Base-by-base conservation (phyloP, 2,888 invertebrate species). In the Trachelus iudaicus region DNA sequence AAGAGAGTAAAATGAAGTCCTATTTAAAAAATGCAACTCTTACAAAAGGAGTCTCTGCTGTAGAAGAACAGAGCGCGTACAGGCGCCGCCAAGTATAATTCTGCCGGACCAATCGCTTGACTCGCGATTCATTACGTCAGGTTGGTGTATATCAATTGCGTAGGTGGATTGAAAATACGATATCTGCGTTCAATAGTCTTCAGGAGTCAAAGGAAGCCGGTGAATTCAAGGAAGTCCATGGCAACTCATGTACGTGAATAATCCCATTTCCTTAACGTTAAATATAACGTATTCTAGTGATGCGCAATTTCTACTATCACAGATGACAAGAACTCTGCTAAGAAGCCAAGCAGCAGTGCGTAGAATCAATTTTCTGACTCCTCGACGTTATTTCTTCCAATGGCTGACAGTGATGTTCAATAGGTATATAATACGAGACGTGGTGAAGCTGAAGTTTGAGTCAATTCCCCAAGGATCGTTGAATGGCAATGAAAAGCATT, bases 361-460 rank as follows among this genome's bases (percentile, higher is more conserved):
- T 23, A 56, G 56, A 56, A 56, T 23, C 2, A 56, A 56, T 56
- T 23, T 23, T 15, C 23, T 23, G 56, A 23, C 23, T 56, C 56
- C 56, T 23, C 23, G 35, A n/a, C 84, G 86, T 79, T 68, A 83
- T 6, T 76, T 88, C 0, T 88, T 87, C 77, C 82, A 86, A 71
- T 89, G 89, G 88, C 77, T 89, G n/a, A 82, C 83, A 2, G 3
- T 81, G 23, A 76, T 84, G 73, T 89, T 89, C 71, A 89, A 89
- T 77, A 85, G 84, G 89, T 87, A 85, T 34, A 34, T 34, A 33
- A 30, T 74, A 23, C 23, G 23, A 23, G 2, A 56, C 9, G 9
- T 9, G 23, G 9, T 23, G 56, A 56, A 71, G 71, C 9, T 71
- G 11, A 71, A 71, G 33, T 15, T 34, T 71, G 6, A 23, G 71